Evolutionary conservation across 2,797 vertebrate genomes (phyloP).

Genomic region (Mormyrus proboscirostris): DNA sequence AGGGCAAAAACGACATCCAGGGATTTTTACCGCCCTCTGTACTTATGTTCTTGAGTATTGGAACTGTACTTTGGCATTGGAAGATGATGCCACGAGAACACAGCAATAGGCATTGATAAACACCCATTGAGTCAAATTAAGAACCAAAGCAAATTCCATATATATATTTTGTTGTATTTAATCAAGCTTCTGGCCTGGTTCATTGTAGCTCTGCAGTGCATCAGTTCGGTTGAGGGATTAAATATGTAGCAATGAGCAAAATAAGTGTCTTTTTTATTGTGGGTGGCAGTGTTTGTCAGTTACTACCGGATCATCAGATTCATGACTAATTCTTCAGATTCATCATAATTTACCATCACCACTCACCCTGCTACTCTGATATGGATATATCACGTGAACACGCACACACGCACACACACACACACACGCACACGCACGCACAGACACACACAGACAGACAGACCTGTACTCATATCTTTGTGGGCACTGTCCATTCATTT

Average conservation of each 20-base stretch:
- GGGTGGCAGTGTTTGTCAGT: neutral
- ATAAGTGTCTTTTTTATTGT: neutral
- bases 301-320: neutral
- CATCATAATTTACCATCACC: neutral
- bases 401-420: neutral
- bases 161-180: neutral
- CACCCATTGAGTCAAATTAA: neutral
- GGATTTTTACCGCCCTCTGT: neutral
- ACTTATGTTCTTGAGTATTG: neutral
- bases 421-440: neutral
- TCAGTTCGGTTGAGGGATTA: neutral
- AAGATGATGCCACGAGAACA: neutral
- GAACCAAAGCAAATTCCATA: neutral
- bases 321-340: neutral
- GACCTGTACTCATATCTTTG: neutral
- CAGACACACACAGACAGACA: too few species aligned
- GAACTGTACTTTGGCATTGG: neutral
- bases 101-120: neutral
- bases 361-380: neutral
- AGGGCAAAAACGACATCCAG: neutral
- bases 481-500: neutral
- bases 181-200: neutral
- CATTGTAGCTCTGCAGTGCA: neutral
- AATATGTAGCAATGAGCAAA: neutral
- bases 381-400: neutral